Base-by-base conservation (phyloP, 2,888 invertebrate species). In the Pheosia gnoma region DNA sequence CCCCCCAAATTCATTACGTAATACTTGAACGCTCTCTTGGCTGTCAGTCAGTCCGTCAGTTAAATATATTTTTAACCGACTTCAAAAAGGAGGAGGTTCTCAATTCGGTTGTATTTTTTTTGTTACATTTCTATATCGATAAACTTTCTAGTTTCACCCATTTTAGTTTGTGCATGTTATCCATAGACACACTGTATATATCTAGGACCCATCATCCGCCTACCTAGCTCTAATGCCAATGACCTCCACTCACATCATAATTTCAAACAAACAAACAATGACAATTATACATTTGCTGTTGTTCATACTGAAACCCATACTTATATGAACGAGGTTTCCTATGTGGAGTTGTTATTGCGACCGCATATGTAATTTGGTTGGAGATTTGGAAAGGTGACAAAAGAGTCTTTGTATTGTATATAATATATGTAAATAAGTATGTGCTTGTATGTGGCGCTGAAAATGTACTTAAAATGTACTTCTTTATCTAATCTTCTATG, bases 341-440 rank as follows among this genome's bases (percentile, higher is more conserved):
- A 51, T n/a, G 41, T 38, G 37, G 5, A 6, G 11, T 0, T n/a
- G 49, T 62, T 60, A 60, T 59, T 59, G 63, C 60, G 63, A 62
- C 68, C 57, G 59, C 63, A 13, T 25, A 71, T 65, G 61, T 63
- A 62, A 63, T 41, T 11, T 49, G n/a, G 4, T 60, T 2, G 11
- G 1, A 8, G n/a, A 47, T 71, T 71, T 51, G 71, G 72, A 72
- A 58, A 60, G 58, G 57, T 72, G 70, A 62, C 71, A 71, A 69
- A 47, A 41, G 25, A n/a, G n/a, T 47, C 5, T 11, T 4, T 47
- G 47, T 47, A 47, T 47, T 11, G 11, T n/a, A n/a, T n/a, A 5
- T 47, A 39, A 5, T n/a, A 47, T n/a, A n/a, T 47, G 47, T 45
- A 45, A 10, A 41, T 8, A 41, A 41, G 41, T 41, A 25, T 25